These are phyloP conservation scores for Callocephalon fimbriatum DNA, from an alignment of 2,113 vertebrate species.

Conservation along the genomic window DNA sequence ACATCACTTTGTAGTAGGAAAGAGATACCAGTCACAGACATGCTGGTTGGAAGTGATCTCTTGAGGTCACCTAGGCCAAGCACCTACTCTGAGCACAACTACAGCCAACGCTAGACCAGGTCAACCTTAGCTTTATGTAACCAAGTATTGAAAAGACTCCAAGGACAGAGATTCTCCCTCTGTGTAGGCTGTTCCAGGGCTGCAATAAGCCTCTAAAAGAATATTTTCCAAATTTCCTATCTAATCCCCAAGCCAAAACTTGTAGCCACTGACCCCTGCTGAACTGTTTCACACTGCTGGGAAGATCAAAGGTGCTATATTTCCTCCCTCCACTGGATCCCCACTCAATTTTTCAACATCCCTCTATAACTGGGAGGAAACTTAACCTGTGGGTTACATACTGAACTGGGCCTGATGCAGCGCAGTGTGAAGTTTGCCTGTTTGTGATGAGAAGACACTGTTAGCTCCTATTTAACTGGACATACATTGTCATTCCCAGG, in stretches of 20 bases:
- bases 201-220: not conserved
- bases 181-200: not conserved
- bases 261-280: not conserved
- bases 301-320: not conserved
- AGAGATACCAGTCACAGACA: not conserved
- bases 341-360: not conserved
- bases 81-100: not conserved
- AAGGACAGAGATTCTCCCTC: not conserved
- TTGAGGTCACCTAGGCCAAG: not conserved
- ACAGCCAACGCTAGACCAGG: not conserved
- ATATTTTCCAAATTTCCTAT: not conserved
- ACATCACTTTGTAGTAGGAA: not conserved
- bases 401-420: not conserved
- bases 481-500: accelerated
- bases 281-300: not conserved
- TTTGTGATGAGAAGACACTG: not conserved
- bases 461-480: not conserved
- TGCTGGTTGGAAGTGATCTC: not conserved
- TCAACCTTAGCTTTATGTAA: not conserved
- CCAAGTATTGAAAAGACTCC: not conserved
- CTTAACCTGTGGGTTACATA: not conserved
- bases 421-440: not conserved
- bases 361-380: not conserved
- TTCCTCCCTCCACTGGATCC: not conserved
- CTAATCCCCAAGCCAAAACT: not conserved